Evolutionary conservation across 1,140 invertebrate genomes (phyloP).

Genomic region (Eciton burchellii): DNA sequence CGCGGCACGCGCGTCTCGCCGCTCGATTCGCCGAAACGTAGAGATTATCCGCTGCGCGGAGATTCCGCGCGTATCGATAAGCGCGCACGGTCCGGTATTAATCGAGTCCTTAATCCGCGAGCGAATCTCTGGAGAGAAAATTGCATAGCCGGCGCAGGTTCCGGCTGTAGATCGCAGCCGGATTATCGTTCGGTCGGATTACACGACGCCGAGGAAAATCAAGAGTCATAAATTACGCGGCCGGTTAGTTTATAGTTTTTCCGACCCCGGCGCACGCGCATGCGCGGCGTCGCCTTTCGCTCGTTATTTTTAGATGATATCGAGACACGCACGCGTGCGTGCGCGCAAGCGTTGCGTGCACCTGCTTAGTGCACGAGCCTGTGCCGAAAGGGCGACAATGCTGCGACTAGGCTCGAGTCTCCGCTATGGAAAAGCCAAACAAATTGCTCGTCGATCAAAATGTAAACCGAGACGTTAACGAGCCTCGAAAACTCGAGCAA

Average conservation of each 20-base stretch:
- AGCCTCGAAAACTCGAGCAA: not conserved
- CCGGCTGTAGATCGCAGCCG: constrained; percentile 42
- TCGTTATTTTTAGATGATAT: constrained; percentile 58
- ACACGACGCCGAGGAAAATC: constrained; percentile 32
- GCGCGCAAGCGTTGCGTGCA: not conserved
- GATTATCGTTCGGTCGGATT: constrained; percentile 48
- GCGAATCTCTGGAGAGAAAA: constrained; percentile 43
- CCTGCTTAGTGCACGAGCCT: constrained; percentile 29
- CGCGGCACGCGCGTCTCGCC: constrained; percentile 12
- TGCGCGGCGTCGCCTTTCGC: constrained; percentile 22
- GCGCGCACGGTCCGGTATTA: not conserved
- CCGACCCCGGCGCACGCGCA: constrained; percentile 2
- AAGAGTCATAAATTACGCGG: constrained; percentile 56
- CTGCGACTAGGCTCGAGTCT: not conserved
- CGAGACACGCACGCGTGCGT: constrained; percentile 34
- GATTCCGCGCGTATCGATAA: constrained; percentile 13
- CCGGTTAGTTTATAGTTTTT: constrained; percentile 49
- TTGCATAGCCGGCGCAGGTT: constrained; percentile 30
- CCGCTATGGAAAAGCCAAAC: not conserved
- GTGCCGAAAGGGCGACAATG: constrained; percentile 15
- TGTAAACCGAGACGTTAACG: constrained; percentile 21
- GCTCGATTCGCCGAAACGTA: constrained; percentile 1
- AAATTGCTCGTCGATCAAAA: not conserved
- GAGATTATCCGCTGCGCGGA: not conserved
- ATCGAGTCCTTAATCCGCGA: constrained; percentile 33